Percentiles rank a stretch among this genome's conserved stretches.
Evolutionary conservation across 1,140 invertebrate genomes (phyloP).

Genomic region (Vollenhovia emeryi): DNA sequence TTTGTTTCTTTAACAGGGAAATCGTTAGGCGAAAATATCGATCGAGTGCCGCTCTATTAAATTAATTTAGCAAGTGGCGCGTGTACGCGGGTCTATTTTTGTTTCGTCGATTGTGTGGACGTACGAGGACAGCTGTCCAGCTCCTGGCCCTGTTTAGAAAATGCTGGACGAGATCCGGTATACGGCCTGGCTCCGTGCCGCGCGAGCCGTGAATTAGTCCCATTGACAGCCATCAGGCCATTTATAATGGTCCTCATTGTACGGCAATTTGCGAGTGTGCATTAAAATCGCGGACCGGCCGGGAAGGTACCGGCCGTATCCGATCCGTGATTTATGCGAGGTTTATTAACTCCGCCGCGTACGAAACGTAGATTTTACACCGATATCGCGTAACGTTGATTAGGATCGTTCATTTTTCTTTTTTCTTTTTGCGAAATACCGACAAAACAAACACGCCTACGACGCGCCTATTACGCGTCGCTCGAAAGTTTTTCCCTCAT

Average conservation of each 20-base stretch:
- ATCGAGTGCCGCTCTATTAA: neutral
- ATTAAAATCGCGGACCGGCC: constrained; percentile 66
- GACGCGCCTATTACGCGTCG: neutral
- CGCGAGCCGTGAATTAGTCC: constrained; percentile 76
- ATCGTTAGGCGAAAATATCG: neutral
- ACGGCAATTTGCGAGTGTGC: constrained; percentile 75
- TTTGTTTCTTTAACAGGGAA: neutral
- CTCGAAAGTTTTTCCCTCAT: neutral
- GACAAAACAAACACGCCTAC: neutral
- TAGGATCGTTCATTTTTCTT: neutral
- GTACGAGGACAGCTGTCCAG: neutral
- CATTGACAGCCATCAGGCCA: constrained; percentile 79
- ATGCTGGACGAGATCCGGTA: constrained; percentile 13
- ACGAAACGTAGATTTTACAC: neutral
- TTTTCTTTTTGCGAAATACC: neutral
- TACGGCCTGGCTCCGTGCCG: constrained; percentile 31
- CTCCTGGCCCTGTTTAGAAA: constrained; percentile 9
- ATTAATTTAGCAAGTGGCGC: neutral
- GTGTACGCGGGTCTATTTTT: neutral
- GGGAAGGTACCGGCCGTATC: constrained; percentile 1
- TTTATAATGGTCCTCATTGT: constrained; percentile 78
- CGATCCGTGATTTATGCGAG: neutral
- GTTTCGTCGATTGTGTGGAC: constrained; percentile 2
- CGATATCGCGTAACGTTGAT: neutral
- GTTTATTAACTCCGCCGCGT: neutral